Percentiles rank a stretch among this genome's conserved stretches.
Conservation (phyloP, 2,113 vertebrate species). For the Zosterops japonicus region DNA sequence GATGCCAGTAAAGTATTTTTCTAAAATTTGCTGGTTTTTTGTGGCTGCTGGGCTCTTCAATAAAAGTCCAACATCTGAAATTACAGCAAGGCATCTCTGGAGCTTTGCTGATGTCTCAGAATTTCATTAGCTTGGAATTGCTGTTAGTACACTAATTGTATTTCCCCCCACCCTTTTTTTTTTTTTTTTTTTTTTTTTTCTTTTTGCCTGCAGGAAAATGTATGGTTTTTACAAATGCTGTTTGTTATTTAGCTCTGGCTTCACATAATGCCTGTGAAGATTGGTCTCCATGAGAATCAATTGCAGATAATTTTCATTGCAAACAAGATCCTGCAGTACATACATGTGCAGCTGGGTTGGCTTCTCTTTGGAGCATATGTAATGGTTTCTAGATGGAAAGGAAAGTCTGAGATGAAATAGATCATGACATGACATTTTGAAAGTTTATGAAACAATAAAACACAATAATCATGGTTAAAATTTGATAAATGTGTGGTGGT, state of each 20-base stretch:
- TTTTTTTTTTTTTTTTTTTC: neutral
- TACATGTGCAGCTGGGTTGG: neutral
- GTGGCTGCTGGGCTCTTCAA: neutral
- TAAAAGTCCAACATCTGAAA: neutral
- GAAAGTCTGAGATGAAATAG: conserved; percentile 57
- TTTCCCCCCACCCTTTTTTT: neutral
- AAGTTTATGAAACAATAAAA: conserved; percentile 68
- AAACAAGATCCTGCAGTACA: neutral
- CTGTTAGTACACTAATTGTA: neutral
- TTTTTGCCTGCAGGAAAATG: neutral
- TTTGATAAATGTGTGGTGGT: conserved; percentile 61
- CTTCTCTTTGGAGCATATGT: neutral
- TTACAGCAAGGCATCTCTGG: neutral
- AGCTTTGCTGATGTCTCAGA: neutral
- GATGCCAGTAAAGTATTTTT: neutral
- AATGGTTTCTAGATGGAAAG: conserved; percentile 36
- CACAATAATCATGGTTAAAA: conserved; percentile 55
- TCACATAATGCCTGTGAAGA: conserved; percentile 43
- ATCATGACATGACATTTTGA: conserved; percentile 59
- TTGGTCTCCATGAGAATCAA: conserved; percentile 4
- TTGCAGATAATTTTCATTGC: conserved; percentile 34
- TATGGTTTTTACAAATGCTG: neutral
- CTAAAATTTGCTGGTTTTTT: neutral
- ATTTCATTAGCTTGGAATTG: neutral
- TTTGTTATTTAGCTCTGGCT: conserved; percentile 50